Conservation (phyloP, 1,140 invertebrate species). For the Drosophila tropicalis region DNA sequence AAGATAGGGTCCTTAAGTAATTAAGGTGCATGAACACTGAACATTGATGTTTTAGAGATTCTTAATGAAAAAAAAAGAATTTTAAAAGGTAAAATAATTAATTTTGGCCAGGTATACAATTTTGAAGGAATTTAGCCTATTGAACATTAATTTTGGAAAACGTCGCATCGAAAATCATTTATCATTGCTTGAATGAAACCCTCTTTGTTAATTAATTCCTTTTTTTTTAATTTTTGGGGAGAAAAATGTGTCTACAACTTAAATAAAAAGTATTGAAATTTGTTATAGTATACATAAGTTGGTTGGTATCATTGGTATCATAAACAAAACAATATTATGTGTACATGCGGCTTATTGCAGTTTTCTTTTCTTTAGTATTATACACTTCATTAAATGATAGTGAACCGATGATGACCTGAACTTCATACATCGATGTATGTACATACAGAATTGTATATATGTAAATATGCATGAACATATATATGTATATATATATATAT, state of each 20-base stretch:
- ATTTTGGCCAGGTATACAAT: neutral
- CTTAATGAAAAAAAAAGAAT: too few species aligned
- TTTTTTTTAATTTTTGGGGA: neutral
- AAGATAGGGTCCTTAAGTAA: neutral
- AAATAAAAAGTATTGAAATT: neutral
- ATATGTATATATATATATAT: neutral
- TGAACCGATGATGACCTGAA: conserved; percentile 7
- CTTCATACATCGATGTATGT: neutral
- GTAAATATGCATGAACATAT: conserved; percentile 16
- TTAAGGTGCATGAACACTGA: neutral
- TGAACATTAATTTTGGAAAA: neutral
- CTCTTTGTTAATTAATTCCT: neutral
- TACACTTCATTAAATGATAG: conserved; percentile 14
- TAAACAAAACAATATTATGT: conserved; percentile 11
- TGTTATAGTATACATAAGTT: conserved; percentile 7
- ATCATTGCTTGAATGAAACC: conserved; percentile 11
- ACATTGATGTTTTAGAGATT: neutral
- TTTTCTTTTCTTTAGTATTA: conserved; percentile 1
- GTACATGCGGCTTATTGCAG: conserved; percentile 2
- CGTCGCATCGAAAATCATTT: conserved; percentile 1
- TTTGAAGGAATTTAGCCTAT: neutral
- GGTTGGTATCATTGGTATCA: neutral
- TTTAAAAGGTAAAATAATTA: too few species aligned
- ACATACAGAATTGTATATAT: neutral
- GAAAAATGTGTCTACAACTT: neutral